phyloP scores from a whole-genome alignment of 2,113 vertebrate species.

The Periophthalmus modestus region DNA sequence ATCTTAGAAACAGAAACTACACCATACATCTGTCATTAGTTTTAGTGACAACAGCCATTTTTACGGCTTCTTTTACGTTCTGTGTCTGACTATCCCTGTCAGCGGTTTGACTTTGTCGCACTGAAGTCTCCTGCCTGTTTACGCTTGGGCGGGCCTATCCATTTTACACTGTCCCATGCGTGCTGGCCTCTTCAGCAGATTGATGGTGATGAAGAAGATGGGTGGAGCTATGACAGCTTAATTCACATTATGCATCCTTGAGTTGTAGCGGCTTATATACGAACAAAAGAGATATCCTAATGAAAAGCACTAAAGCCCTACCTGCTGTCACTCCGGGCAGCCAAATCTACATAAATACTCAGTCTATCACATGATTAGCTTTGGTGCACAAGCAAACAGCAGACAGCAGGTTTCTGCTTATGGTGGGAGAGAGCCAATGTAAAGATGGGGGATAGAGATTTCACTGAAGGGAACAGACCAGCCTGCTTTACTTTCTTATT shows the following conservation, averaged over 20 bases:
- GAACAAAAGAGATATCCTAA: neutral
- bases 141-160: neutral
- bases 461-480: constrained; percentile 29
- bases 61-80: neutral
- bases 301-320: neutral
- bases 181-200: constrained; percentile 8
- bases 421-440: constrained; percentile 30
- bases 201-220: constrained; percentile 11
- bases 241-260: constrained; percentile 15
- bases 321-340: constrained; percentile 2
- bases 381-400: constrained; percentile 25
- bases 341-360: constrained; percentile 5
- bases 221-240: constrained; percentile 2
- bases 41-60: neutral
- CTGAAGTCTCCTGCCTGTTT: neutral
- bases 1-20: neutral
- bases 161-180: constrained; percentile 8
- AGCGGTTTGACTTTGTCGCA: constrained; percentile 11
- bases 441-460: constrained; percentile 38
- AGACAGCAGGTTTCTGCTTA: constrained; percentile 4
- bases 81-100: neutral
- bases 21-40: neutral
- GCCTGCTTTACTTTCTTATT: constrained; percentile 11
- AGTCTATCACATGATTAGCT: constrained; percentile 9
- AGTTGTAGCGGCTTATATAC: constrained; percentile 6